Base-by-base conservation (phyloP, 2,113 vertebrate species). In the Falcunculus frontatus region DNA sequence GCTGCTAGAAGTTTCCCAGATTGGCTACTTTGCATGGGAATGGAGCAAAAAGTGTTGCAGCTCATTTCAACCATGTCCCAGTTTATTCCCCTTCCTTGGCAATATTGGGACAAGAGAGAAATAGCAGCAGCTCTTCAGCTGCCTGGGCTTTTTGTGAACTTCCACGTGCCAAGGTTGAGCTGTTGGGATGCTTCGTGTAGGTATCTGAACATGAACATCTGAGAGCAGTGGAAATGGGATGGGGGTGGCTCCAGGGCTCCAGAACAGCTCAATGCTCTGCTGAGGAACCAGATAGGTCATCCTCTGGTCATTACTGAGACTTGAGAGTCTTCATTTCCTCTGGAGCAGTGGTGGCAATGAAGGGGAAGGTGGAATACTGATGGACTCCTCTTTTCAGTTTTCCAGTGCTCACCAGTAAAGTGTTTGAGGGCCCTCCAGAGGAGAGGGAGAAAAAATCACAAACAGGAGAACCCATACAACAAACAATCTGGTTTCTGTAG, bases 61-160 rank as follows among this genome's bases (percentile, higher is more conserved):
- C 12, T 68, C 10, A 32, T 62, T 62, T 49, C 26, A 41, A 8
- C 10, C 7, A 5, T 18, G 4, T 41, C 20, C 25, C 2, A 5
- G 1, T 14, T 52, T 47, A 41, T 21, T 78, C 6, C 6, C 22
- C 6, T 53, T 75, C 12, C 11, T 46, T 76, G 37, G 57, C 7
- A 50, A 5, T 57, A 17, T 0, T 4, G 2, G 18, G 10, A 8
- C 2, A 17, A 33, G n/a, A 69, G 11, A 65, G 33, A 84, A 88
- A 65, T 3, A 56, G 1, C 9, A 74, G 11, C 8, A 63, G 29
- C 16, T 89, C 16, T 90, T 84, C 33, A 63, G 8, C 22, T 88
- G 32, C 25, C 16, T 46, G 55, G 41, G 10, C 2, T 81, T 85
- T 74, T 49, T 60, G 72, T 77, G 60, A 42, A 22, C 10, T 76